A percentile compares a stretch with the other conserved stretches of the same genome.
phyloP scores from a whole-genome alignment of 2,797 vertebrate genomes.

The Meda fulgida region DNA sequence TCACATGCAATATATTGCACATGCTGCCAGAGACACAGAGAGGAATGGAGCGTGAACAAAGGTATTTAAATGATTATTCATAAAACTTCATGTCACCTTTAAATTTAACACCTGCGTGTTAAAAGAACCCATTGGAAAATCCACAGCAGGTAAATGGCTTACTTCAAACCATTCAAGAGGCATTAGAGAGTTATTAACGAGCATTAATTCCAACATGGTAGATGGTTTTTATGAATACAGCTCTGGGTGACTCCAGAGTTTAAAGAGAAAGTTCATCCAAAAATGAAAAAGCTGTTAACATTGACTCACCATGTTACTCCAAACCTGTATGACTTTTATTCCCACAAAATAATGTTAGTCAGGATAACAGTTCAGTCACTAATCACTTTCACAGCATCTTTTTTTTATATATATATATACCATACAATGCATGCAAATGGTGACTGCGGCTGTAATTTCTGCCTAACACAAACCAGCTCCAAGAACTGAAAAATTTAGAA shows the following conservation, averaged over 20 bases:
- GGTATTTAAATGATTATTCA: constrained; percentile 58
- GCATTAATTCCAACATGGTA: constrained; percentile 60
- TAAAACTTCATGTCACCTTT: constrained; percentile 63
- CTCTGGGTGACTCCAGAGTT: constrained; percentile 7
- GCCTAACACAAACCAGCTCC: not conserved
- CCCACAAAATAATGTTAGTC: not conserved
- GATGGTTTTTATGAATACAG: constrained; percentile 53
- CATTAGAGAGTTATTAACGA: constrained; percentile 56
- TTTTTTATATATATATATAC: not conserved
- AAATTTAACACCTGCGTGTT: constrained; percentile 62
- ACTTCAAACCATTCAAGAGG: constrained; percentile 61
- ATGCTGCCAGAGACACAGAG: constrained; percentile 31
- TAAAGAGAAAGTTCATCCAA: not conserved
- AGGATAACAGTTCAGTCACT: not conserved
- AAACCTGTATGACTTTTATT: not conserved
- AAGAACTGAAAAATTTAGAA: not conserved
- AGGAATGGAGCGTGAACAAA: constrained; percentile 25
- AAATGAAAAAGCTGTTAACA: not conserved
- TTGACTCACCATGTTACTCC: not conserved
- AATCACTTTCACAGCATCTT: not conserved
- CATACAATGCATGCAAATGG: not conserved
- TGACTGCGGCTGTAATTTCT: not conserved
- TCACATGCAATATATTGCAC: constrained; percentile 11
- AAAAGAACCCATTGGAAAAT: constrained; percentile 58
- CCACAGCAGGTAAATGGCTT: constrained; percentile 58